Base-by-base conservation (phyloP, 2,888 invertebrate genomes). In the Charanyca ferruginea region DNA sequence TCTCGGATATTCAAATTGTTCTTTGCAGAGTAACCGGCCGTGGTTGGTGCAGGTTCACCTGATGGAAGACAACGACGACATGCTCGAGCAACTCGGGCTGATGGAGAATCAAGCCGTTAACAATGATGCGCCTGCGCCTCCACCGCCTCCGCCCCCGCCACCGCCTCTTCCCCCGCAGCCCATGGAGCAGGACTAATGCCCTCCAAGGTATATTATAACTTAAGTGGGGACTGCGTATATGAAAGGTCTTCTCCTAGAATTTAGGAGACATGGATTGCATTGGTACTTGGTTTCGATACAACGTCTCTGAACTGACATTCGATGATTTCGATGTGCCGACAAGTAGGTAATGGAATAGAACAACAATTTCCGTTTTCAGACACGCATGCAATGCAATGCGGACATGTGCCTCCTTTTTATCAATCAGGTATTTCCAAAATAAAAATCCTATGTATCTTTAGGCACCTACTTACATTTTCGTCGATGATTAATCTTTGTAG, bases 151-250 rank as follows among this genome's bases (percentile, higher is more conserved):
- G 7, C 87, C 83, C 0, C 87, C 83, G 0, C 98, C 98, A 88
- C 98, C 98, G 48, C 98, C 96, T 93, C 51, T 98, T 86, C 61
- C 98, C 4, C 80, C 80, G 97, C 73, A 97, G 92, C 82, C 97
- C 94, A 91, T 94, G 93, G 93, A 95, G 82, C 94, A 94, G 73
- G 92, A 92, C 73, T 88, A 87, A 72, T 48, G 68, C 81, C 81
- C 62, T 80, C 72, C 76, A 65, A 77, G 74, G 74, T 81, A 65
- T n/a, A 16, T 11, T 48, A 22, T 11, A 23, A 52, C 23, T 41
- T 41, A 18, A 7, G 20, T 41, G n/a, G n/a, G n/a, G n/a, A n/a
- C n/a, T n/a, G 51, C n/a, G 18, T 25, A n/a, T 20, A 25, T 23
- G 20, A 16, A 23, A 32, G n/a, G 11, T 41, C 23, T 7, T 22